phyloP scores from a whole-genome alignment of 2,797 vertebrate genomes.

The Limnodromus scolopaceus region DNA sequence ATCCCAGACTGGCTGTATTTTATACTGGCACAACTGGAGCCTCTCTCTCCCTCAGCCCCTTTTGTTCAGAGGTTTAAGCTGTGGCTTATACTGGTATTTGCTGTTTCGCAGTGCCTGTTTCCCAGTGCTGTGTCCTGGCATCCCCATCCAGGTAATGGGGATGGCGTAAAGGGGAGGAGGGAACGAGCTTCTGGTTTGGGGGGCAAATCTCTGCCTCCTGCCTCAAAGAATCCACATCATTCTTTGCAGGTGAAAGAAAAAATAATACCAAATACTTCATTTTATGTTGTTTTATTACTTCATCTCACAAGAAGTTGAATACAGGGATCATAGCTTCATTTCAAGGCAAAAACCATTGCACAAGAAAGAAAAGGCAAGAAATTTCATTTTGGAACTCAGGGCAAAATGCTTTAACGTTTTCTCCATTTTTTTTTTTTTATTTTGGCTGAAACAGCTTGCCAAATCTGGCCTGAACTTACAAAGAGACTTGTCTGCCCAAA shows the following conservation, averaged over 20 bases:
- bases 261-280: background rate
- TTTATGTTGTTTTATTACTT: background rate
- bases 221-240: background rate
- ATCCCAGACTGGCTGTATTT: background rate
- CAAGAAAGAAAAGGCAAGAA: background rate
- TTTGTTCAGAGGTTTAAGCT: background rate
- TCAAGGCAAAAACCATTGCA: background rate
- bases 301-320: background rate
- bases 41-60: background rate
- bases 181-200: background rate
- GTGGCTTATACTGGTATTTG: background rate
- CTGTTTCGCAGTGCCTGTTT: background rate
- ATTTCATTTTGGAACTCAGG: background rate
- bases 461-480: slow-evolving; percentile 42
- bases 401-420: background rate
- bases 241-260: background rate
- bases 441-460: slow-evolving; percentile 1
- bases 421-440: background rate
- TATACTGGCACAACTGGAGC: background rate
- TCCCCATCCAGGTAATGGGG: background rate
- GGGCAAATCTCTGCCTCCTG: background rate
- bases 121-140: background rate
- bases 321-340: background rate
- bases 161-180: background rate
- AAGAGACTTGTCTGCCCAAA: slow-evolving; percentile 51